Percentiles rank a stretch among this genome's conserved stretches.
Conservation (phyloP, 2,888 invertebrate species). For the Clivina fossor region DNA sequence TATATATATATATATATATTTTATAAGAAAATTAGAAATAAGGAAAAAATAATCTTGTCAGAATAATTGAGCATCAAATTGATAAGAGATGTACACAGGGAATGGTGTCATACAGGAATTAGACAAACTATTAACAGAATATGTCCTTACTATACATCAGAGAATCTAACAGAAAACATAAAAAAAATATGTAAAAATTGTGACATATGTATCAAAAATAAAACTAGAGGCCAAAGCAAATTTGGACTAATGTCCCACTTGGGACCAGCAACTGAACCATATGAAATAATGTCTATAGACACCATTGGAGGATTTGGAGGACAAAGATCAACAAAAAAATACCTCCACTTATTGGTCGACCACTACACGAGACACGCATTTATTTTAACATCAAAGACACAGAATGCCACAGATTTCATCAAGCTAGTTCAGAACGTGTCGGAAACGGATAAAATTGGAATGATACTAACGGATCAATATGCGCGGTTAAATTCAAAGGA, state of each 20-base stretch:
- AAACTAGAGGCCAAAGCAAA: conserved; percentile 40
- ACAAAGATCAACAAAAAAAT: conserved; percentile 16
- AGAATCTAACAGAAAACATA: conserved; percentile 15
- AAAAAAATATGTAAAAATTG: conserved; percentile 19
- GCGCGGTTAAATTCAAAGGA: conserved; percentile 37
- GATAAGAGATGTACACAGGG: conserved; percentile 28
- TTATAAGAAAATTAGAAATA: conserved; percentile 17
- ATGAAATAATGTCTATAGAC: conserved; percentile 23
- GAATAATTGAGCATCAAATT: conserved; percentile 32
- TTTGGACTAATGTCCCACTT: conserved; percentile 41
- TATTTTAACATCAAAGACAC: conserved; percentile 39
- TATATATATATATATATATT: too few relatives aligned
- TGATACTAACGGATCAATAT: conserved; percentile 39
- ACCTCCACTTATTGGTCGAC: background rate
- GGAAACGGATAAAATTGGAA: conserved; percentile 33
- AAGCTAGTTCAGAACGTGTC: conserved; percentile 32
- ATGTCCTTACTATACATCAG: conserved; percentile 19
- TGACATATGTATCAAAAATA: conserved; percentile 38
- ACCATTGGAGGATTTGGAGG: conserved; percentile 18
- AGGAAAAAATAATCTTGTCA: conserved; percentile 22
- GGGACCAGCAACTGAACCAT: conserved; percentile 42
- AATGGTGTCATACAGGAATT: conserved; percentile 27
- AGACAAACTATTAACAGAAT: conserved; percentile 20
- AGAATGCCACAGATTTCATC: conserved; percentile 39
- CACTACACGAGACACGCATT: conserved; percentile 40